Evolutionary conservation across 2,113 vertebrate genomes (phyloP).

Genomic region (Oxygymnocypris stewartii): DNA sequence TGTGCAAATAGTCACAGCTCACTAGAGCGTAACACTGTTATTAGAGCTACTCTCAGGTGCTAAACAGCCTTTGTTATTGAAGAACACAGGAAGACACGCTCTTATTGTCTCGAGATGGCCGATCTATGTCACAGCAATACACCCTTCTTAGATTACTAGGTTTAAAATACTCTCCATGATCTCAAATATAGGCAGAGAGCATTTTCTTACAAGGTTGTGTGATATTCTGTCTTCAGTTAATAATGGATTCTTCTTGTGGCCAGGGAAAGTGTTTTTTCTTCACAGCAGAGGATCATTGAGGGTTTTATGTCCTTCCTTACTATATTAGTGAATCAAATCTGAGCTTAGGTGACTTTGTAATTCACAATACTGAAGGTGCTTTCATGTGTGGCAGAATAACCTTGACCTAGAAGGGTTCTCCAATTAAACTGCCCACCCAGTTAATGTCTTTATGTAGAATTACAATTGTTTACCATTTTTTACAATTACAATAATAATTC

Average conservation of each 20-base stretch:
- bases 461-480: neutral
- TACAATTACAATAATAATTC: neutral
- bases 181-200: constrained; percentile 16
- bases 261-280: constrained; percentile 3
- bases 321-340: constrained; percentile 11
- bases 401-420: neutral
- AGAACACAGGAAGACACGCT: neutral
- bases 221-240: constrained; percentile 31
- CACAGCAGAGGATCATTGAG: neutral
- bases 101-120: neutral
- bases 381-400: neutral
- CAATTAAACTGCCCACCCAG: neutral
- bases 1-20: constrained; percentile 44
- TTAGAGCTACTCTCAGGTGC: constrained; percentile 52
- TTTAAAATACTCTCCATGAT: constrained; percentile 9
- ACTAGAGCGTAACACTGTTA: constrained; percentile 41
- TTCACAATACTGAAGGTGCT: neutral
- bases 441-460: neutral
- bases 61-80: constrained; percentile 40
- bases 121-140: neutral
- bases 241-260: constrained; percentile 28
- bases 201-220: neutral
- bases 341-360: constrained; percentile 10
- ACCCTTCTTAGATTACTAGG: neutral
- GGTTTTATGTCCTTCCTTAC: constrained; percentile 15